A percentile compares a stretch with the other conserved stretches of the same genome.
These are phyloP conservation scores for Sorex fumeus DNA, from an alignment of 2,113 vertebrate genomes.

Conservation along the genomic window DNA sequence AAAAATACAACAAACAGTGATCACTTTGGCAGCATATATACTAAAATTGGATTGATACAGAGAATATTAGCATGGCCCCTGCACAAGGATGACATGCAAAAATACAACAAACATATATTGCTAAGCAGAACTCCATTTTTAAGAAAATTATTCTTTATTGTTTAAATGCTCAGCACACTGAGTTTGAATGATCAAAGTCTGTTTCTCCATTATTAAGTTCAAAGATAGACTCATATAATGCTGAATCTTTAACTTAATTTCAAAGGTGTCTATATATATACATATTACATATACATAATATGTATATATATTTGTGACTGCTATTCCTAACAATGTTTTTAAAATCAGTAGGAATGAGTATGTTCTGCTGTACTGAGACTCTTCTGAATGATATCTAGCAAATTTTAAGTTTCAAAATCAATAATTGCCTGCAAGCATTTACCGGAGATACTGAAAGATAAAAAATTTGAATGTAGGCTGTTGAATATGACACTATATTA, in stretches of 20 bases:
- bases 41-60: no score
- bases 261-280: not conserved
- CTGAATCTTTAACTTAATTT: conserved; percentile 5
- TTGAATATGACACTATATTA: not conserved
- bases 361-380: not conserved
- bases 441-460: not conserved
- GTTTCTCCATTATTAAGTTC: conserved; percentile 4
- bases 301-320: not conserved
- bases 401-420: conserved; percentile 11
- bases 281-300: no score
- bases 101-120: not conserved
- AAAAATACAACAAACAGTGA: not conserved
- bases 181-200: not conserved
- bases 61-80: no score
- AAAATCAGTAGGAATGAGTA: not conserved
- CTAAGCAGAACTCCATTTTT: not conserved
- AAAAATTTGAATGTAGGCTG: not conserved
- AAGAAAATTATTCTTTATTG: not conserved
- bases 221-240: not conserved
- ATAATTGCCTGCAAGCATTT: not conserved
- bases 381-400: not conserved
- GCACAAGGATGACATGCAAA: no score
- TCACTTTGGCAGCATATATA: no score
- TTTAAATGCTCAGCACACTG: conserved; percentile 25
- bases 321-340: not conserved